Percentiles rank a stretch among this genome's conserved stretches.
Evolutionary conservation across 2,113 vertebrate species (phyloP).

Genomic region (Alouatta palliata): DNA sequence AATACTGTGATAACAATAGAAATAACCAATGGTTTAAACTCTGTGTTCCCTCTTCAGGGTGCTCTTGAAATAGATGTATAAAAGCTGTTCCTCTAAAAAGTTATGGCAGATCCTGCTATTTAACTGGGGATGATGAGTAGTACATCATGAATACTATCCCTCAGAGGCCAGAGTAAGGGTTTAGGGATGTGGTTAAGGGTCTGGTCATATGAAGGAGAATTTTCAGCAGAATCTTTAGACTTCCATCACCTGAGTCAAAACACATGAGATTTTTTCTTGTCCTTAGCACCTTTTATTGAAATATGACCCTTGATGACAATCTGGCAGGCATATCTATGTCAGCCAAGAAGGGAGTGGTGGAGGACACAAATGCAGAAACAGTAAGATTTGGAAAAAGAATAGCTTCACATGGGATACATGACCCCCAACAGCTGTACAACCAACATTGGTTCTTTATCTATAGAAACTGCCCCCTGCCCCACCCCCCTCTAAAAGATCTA

Average conservation of each 20-base stretch:
- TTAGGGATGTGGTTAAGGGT: background rate
- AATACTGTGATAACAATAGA: background rate
- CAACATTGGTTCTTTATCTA: slow-evolving; percentile 64
- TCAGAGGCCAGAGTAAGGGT: background rate
- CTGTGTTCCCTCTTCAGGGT: background rate
- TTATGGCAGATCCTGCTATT: background rate
- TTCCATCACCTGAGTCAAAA: slow-evolving; percentile 48
- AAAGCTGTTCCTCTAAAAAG: background rate
- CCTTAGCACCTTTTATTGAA: slow-evolving; percentile 78
- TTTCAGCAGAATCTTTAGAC: slow-evolving; percentile 34
- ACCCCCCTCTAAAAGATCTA: slow-evolving; percentile 66
- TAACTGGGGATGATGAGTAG: slow-evolving; percentile 1
- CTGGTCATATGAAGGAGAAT: background rate
- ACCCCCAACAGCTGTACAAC: slow-evolving; percentile 55
- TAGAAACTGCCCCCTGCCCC: slow-evolving; percentile 53
- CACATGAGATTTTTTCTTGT: slow-evolving; percentile 50
- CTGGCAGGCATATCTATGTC: slow-evolving; percentile 53
- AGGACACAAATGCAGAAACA: slow-evolving; percentile 70
- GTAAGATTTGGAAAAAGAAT: slow-evolving; percentile 66
- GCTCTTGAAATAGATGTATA: background rate
- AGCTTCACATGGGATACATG: slow-evolving; percentile 65
- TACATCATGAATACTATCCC: background rate
- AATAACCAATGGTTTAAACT: background rate
- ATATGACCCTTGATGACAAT: slow-evolving; percentile 67
- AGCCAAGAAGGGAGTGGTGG: slow-evolving; percentile 65